Conservation (phyloP, 1,140 invertebrate genomes). For the Drosophila nebulosa region DNA sequence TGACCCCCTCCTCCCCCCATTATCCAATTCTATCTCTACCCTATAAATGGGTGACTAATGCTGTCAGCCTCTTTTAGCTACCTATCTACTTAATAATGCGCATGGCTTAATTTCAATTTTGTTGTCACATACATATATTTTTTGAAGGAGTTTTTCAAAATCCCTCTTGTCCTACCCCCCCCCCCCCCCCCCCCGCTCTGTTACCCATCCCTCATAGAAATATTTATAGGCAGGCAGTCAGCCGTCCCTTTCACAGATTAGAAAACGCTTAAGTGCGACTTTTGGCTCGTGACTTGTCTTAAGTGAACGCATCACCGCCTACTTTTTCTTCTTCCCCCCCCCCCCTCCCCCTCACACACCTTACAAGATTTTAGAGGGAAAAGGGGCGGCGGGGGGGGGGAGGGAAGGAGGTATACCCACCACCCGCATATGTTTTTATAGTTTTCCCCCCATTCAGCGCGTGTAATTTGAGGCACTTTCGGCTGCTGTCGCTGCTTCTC, state of each 20-base stretch:
- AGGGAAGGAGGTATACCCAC: not conserved
- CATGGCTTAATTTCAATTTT: slow-evolving; percentile 68
- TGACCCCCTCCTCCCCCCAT: slow-evolving; percentile 28
- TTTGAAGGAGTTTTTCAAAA: slow-evolving; percentile 21
- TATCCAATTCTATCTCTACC: not conserved
- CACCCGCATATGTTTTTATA: slow-evolving; percentile 68
- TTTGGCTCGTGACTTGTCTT: slow-evolving; percentile 79
- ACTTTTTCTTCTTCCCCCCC: not conserved
- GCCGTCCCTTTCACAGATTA: slow-evolving; percentile 67
- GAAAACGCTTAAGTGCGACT: slow-evolving; percentile 78
- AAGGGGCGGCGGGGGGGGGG: not conserved
- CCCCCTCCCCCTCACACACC: not conserved
- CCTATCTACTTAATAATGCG: slow-evolving; percentile 58
- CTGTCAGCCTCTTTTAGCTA: not conserved
- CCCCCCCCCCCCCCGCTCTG: too few species aligned
- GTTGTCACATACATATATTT: slow-evolving; percentile 77
- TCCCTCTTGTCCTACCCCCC: not conserved
- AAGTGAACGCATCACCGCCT: slow-evolving; percentile 42
- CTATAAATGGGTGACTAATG: not conserved
- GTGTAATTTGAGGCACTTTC: slow-evolving; percentile 66
- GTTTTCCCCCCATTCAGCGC: slow-evolving; percentile 47
- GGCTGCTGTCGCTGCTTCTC: not conserved
- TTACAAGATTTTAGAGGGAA: not conserved
- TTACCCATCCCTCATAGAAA: slow-evolving; percentile 43
- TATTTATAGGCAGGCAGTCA: slow-evolving; percentile 60